Percentiles rank a stretch among this genome's conserved stretches.
Conservation (phyloP, 92 coral and sea anemone genomes). For the Blastomussa wellsi region DNA sequence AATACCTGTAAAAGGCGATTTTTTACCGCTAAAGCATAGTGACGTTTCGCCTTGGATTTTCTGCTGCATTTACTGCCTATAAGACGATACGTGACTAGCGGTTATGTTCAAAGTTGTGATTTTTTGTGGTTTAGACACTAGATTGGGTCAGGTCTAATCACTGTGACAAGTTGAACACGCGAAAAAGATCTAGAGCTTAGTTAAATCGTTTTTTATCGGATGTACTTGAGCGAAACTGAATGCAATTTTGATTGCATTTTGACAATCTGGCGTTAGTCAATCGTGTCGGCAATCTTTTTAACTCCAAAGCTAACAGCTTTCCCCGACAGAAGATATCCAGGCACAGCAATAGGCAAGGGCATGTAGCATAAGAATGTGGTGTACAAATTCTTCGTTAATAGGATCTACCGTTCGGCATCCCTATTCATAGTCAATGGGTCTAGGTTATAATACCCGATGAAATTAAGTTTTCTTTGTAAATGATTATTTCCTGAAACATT, state of each 20-base stretch:
- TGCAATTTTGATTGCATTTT: neutral
- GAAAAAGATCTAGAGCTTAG: neutral
- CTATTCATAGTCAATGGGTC: neutral
- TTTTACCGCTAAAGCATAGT: neutral
- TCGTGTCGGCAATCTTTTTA: neutral
- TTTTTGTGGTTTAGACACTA: constrained; percentile 16
- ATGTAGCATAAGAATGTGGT: no score
- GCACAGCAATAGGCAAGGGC: no score
- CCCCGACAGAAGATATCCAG: neutral
- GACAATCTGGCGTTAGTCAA: neutral
- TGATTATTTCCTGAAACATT: neutral
- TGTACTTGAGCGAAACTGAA: neutral
- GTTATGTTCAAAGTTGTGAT: constrained; percentile 3
- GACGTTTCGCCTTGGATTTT: neutral
- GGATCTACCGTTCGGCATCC: neutral
- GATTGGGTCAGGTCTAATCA: neutral
- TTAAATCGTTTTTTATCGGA: constrained; percentile 6
- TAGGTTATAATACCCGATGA: neutral
- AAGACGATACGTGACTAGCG: constrained; percentile 3
- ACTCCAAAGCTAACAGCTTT: neutral
- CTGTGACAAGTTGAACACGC: neutral
- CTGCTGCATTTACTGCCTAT: neutral
- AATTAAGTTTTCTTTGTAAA: neutral
- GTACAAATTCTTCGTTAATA: neutral
- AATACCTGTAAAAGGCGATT: neutral